Conservation (phyloP, 64 coral and sea anemone species). For the Hydrozoanthus tunicans region DNA sequence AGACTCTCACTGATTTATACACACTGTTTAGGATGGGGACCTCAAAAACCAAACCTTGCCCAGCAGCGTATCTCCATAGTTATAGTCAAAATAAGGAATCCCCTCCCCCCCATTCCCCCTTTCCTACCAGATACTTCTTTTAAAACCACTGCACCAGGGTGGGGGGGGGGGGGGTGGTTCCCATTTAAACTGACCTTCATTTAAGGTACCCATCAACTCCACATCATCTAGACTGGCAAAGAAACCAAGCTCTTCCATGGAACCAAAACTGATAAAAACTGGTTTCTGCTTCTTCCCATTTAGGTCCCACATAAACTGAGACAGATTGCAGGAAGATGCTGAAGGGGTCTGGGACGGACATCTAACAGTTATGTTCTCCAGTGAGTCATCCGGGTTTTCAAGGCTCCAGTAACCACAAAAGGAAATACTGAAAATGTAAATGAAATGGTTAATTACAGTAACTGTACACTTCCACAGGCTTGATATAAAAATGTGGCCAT, state of each 20-base stretch:
- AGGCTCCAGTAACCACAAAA: constrained; percentile 84
- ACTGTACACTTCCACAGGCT: neutral
- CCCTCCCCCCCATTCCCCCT: too few relatives aligned
- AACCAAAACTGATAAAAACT: constrained; percentile 90
- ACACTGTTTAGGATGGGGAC: too few relatives aligned
- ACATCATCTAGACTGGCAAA: constrained; percentile 88
- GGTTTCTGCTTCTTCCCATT: constrained; percentile 53
- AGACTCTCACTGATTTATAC: too few relatives aligned
- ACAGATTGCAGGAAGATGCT: constrained; percentile 43
- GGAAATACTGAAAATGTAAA: constrained; percentile 46
- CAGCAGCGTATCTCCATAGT: too few relatives aligned
- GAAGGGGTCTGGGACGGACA: constrained; percentile 40
- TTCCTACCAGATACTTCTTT: too few relatives aligned
- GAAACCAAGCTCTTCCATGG: constrained; percentile 92
- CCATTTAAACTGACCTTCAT: constrained; percentile 66
- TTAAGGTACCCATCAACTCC: constrained; percentile 75
- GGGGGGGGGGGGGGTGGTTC: too few relatives aligned
- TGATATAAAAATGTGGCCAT: neutral
- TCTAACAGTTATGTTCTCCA: constrained; percentile 66
- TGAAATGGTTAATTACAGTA: neutral
- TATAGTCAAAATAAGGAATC: too few relatives aligned
- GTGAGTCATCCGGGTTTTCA: constrained; percentile 60
- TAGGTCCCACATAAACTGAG: constrained; percentile 62
- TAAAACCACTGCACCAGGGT: too few relatives aligned
- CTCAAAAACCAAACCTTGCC: too few relatives aligned